Evolutionary conservation across 2,888 invertebrate species (phyloP).

Genomic region (Platypus cylindrus): DNA sequence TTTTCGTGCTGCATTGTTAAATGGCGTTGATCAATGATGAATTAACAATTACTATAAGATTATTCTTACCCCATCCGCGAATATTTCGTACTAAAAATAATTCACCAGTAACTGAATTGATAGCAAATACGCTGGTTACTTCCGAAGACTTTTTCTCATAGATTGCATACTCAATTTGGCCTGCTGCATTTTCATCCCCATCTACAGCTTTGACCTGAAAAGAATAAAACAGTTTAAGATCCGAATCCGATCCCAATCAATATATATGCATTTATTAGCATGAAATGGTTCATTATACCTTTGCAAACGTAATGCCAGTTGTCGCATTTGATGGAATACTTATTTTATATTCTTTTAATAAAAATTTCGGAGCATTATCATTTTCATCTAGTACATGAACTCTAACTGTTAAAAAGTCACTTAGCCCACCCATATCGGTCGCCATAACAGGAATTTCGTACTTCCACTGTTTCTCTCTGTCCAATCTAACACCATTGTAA

Average conservation of each 20-base stretch:
- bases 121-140: constrained; percentile 55
- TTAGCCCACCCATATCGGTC: constrained; percentile 67
- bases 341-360: constrained; percentile 64
- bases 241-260: not conserved
- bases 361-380: constrained; percentile 69
- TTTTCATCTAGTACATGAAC: constrained; percentile 74
- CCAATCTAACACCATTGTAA: constrained; percentile 42
- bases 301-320: constrained; percentile 44
- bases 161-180: constrained; percentile 62
- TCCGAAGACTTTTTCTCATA: constrained; percentile 55
- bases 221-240: too few relatives aligned
- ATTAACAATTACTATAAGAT: not conserved
- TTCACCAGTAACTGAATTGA: constrained; percentile 63
- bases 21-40: not conserved
- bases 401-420: constrained; percentile 61
- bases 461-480: constrained; percentile 56
- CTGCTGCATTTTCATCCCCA: constrained; percentile 60
- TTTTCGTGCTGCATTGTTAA: too few relatives aligned
- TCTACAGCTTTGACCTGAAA: constrained; percentile 53
- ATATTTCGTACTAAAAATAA: constrained; percentile 54
- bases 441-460: constrained; percentile 73
- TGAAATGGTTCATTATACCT: constrained; percentile 24
- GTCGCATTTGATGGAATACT: constrained; percentile 50
- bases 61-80: constrained; percentile 35
- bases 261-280: not conserved